Evolutionary conservation across 2,888 invertebrate genomes (phyloP), one percentile per base, ranked within the genome.

Genomic region (Drosophila diplacantha): DNA sequence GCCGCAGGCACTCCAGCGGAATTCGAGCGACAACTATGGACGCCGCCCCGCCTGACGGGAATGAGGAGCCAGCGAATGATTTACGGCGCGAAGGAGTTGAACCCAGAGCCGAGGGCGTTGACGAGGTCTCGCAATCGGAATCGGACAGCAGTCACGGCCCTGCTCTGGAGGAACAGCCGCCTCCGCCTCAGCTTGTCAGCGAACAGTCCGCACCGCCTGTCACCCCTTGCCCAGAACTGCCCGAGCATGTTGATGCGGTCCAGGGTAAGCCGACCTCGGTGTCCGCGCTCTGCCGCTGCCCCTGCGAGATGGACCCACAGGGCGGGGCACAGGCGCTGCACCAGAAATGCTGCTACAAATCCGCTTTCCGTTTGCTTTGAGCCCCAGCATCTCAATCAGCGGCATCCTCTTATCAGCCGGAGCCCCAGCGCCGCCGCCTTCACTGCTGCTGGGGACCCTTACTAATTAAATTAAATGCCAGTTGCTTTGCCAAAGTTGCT

Each of bases 1-100:
- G 31, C 52, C 52, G 38, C 29, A 46, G 44, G 57, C 46, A 49
- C 37, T 20, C 47, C 41, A 29, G 18, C 34, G 50, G 31, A 35
- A 32, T 50, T 20, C 35, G 12, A 20, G 26, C 54, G 29, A 26
- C 60, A 49, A 46, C 51, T 38, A 64, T 32, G 29, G 53, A 46
- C 51, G 22, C 22, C 22, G 38, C 46, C 31, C 35, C 44, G 34
- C 35, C 47, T 47, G 58, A 68, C 60, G 59, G 39, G 38, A 73
- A 47, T 69, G 78, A 85, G 29, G 89, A 89, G 82, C 76, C 90
- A 38, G 87, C 89, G 32, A 89, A 87, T 74, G 90, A 90, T 86
- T 89, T 90, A 81, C 89, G 87, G 73, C 82, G 58, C 38, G 55
- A 56, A 37, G 22, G 39, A 34, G 22, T 39, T 32, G 38, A 66